Evolutionary conservation across 2,113 vertebrate genomes (phyloP).

Genomic region (Eleginops maclovinus): DNA sequence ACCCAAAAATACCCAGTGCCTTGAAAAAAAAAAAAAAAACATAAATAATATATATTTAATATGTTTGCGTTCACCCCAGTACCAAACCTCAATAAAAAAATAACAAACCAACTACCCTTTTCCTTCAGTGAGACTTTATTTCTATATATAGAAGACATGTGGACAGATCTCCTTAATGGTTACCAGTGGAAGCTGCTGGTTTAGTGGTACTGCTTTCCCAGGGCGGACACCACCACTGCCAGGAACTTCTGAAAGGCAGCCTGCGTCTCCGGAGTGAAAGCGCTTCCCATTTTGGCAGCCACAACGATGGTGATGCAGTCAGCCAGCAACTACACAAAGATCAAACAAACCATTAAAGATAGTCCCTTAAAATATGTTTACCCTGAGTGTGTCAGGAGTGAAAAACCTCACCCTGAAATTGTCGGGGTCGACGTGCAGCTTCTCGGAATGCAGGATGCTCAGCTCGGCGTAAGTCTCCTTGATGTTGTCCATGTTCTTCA

Average conservation of each 20-base stretch:
- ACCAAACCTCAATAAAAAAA: no score
- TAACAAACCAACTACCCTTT: not conserved
- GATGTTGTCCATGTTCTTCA: constrained; percentile 88
- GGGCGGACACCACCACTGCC: constrained; percentile 83
- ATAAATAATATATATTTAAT: no score
- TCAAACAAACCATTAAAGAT: no score
- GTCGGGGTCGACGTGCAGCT: constrained; percentile 90
- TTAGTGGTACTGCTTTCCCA: constrained; percentile 88
- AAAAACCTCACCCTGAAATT: constrained; percentile 79
- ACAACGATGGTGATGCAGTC: constrained; percentile 85
- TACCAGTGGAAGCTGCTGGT: not conserved
- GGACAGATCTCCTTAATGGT: constrained; percentile 7
- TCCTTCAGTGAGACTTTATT: constrained; percentile 56
- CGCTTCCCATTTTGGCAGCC: constrained; percentile 69
- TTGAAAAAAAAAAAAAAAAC: no score
- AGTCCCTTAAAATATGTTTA: no score
- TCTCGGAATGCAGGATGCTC: constrained; percentile 89
- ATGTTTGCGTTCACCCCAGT: no score
- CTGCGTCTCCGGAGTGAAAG: constrained; percentile 79
- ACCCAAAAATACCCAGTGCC: no score
- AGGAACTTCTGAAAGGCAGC: constrained; percentile 88
- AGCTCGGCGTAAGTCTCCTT: constrained; percentile 84
- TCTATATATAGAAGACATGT: constrained; percentile 29
- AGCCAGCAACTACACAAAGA: constrained; percentile 82
- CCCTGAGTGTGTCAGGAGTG: no score